phyloP scores from a whole-genome alignment of 1,140 invertebrate genomes.

The Myzus persicae region DNA sequence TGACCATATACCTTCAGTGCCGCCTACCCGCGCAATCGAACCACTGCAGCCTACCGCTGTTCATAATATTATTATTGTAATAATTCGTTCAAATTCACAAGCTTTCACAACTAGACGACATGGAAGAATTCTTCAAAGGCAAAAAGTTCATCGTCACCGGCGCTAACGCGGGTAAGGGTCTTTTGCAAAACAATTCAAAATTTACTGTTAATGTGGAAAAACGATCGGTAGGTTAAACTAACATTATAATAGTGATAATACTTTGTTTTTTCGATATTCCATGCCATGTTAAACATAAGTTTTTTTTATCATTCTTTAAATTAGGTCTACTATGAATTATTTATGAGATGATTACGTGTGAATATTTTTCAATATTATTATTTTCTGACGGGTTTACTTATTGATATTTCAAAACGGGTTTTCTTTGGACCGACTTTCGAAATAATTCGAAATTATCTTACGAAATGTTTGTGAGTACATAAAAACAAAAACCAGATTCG shows the following conservation, averaged over 20 bases:
- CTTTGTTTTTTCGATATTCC: neutral
- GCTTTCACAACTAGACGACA: neutral
- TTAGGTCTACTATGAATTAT: neutral
- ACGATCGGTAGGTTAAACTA: neutral
- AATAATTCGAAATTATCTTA: too few species aligned
- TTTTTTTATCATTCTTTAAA: neutral
- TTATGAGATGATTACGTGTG: neutral
- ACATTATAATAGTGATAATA: neutral
- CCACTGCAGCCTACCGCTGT: neutral
- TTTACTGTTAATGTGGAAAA: neutral
- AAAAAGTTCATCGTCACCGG: constrained; percentile 55
- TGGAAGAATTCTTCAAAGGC: constrained; percentile 1
- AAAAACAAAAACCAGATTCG: too few species aligned
- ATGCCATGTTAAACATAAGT: neutral
- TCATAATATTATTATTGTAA: neutral
- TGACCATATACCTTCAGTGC: neutral
- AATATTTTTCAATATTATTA: too few species aligned
- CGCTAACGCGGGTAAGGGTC: constrained; percentile 19
- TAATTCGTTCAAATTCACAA: neutral
- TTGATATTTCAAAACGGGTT: neutral
- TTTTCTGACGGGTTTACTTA: neutral
- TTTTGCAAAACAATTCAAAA: neutral
- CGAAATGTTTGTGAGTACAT: neutral
- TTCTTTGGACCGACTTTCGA: neutral
- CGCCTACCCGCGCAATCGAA: neutral